Evolutionary conservation across 1,140 invertebrate genomes (phyloP).

Genomic region (Cotesia glomerata): DNA sequence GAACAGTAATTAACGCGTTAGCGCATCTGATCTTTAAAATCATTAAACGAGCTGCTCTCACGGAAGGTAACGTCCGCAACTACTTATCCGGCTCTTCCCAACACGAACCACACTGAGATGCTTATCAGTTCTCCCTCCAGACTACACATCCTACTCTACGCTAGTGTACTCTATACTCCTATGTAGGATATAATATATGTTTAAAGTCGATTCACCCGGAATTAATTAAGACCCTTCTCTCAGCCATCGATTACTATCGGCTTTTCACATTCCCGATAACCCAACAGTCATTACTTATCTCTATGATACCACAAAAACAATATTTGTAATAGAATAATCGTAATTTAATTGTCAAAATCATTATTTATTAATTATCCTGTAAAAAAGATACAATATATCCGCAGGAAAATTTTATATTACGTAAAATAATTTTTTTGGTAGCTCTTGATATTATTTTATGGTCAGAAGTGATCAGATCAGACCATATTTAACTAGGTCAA

Average conservation of each 20-base stretch:
- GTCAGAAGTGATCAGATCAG: no score
- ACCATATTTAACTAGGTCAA: no score
- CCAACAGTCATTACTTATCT: slow-evolving; percentile 4
- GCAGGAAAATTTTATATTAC: no score
- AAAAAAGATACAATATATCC: no score
- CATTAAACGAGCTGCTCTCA: background rate
- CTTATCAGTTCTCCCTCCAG: background rate
- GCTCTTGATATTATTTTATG: no score
- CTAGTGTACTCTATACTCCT: no score
- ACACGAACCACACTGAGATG: slow-evolving; percentile 21
- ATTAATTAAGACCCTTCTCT: slow-evolving; percentile 29
- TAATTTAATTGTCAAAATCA: no score
- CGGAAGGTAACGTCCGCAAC: slow-evolving; percentile 10
- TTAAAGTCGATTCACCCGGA: slow-evolving; percentile 29
- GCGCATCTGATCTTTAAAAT: background rate
- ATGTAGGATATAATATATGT: slow-evolving; percentile 20
- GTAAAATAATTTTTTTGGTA: no score
- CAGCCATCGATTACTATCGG: slow-evolving; percentile 28
- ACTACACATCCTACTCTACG: no score
- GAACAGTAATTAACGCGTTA: background rate
- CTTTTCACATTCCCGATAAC: slow-evolving; percentile 24
- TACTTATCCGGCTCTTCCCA: background rate
- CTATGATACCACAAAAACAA: background rate
- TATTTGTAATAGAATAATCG: background rate
- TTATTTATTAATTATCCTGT: no score